Conservation (phyloP, 2,888 invertebrate genomes). For the Acleris holmiana region DNA sequence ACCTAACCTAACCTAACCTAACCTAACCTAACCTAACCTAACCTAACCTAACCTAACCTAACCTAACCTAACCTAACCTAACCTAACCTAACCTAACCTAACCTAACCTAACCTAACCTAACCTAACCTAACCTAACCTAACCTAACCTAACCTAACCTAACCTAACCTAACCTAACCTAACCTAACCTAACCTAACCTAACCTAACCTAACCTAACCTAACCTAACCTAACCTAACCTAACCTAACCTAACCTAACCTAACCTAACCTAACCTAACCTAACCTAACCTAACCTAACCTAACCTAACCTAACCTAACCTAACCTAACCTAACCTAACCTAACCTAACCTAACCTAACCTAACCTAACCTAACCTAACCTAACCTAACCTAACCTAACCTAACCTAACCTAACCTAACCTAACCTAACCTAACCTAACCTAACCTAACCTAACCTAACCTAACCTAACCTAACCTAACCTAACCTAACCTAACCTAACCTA, state of each 20-base stretch:
- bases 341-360: constrained; percentile 5
- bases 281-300: constrained; percentile 5
- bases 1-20: constrained; percentile 39
- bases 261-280: constrained; percentile 5
- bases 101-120: too few species aligned
- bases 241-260: constrained; percentile 5
- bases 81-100: constrained; percentile 35
- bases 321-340: constrained; percentile 5
- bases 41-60: too few species aligned
- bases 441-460: constrained; percentile 5
- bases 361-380: constrained; percentile 5
- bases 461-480: constrained; percentile 5
- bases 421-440: constrained; percentile 5
- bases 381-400: constrained; percentile 5
- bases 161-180: constrained; percentile 23
- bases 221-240: constrained; percentile 5
- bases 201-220: constrained; percentile 5
- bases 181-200: constrained; percentile 5
- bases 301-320: constrained; percentile 5
- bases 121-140: too few species aligned
- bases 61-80: constrained; percentile 17
- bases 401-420: constrained; percentile 5
- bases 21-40: too few species aligned
- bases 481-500: constrained; percentile 5
- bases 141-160: constrained; percentile 42